These are phyloP conservation scores for Drosophila sulfurigaster DNA, from an alignment of 1,140 invertebrate species.

Conservation along the genomic window DNA sequence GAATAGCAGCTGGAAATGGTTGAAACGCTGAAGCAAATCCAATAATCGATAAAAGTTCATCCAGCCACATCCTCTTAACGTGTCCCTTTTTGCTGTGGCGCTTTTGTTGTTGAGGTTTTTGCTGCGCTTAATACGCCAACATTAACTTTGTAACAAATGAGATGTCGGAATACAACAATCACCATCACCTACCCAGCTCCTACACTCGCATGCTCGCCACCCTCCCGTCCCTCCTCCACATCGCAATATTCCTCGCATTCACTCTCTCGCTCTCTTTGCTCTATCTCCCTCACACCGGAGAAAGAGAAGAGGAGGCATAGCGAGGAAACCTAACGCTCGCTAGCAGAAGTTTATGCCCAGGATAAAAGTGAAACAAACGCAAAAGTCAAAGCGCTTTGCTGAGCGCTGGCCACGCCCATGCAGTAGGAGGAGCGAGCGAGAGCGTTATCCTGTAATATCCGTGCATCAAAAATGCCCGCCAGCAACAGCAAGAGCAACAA, in stretches of 20 bases:
- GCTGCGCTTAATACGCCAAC: constrained; percentile 82
- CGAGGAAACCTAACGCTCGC: constrained; percentile 42
- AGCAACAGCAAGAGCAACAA: constrained; percentile 30
- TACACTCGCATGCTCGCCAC: constrained; percentile 12
- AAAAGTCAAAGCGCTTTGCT: constrained; percentile 82
- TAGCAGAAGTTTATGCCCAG: constrained; percentile 66
- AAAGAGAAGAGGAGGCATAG: neutral
- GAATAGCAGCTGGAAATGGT: neutral
- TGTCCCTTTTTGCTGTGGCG: constrained; percentile 33
- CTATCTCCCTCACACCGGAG: neutral
- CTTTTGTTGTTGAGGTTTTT: constrained; percentile 79
- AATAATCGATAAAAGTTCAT: constrained; percentile 76
- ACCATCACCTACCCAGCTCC: constrained; percentile 70
- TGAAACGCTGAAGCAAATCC: constrained; percentile 49
- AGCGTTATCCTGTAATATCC: constrained; percentile 76
- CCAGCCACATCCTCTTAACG: constrained; percentile 32
- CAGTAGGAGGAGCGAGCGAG: constrained; percentile 70
- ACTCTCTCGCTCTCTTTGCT: constrained; percentile 14
- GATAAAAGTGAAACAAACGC: constrained; percentile 79
- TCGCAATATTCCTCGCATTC: constrained; percentile 4
- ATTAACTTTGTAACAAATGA: constrained; percentile 84
- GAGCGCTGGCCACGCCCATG: constrained; percentile 64
- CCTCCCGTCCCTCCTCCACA: neutral
- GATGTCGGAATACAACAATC: constrained; percentile 82
- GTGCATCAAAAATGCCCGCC: constrained; percentile 65